phyloP scores from a whole-genome alignment of 2,113 vertebrate genomes.

The Sebastes schlegelii region DNA sequence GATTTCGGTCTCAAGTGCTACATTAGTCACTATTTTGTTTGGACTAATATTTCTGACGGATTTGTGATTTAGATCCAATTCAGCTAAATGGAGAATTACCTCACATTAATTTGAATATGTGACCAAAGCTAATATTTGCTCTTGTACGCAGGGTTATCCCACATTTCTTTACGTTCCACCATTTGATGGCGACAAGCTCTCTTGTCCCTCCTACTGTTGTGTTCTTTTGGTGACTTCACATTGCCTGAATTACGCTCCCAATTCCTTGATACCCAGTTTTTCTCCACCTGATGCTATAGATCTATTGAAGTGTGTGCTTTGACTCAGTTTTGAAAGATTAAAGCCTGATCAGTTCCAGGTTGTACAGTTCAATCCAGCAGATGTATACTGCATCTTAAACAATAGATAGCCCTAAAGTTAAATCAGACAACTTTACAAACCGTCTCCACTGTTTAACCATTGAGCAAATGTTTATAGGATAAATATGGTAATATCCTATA shows the following conservation, averaged over 20 bases:
- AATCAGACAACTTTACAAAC: not conserved
- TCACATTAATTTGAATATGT: constrained; percentile 2
- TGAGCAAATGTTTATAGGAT: not conserved
- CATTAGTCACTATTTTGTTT: not conserved
- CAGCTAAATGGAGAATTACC: constrained; percentile 4
- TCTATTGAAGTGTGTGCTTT: not conserved
- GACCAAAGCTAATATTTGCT: constrained; percentile 13
- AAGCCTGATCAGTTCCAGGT: not conserved
- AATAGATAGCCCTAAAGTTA: not conserved
- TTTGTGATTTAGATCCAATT: not conserved
- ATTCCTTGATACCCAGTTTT: not conserved
- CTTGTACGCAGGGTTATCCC: not conserved
- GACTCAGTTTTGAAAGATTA: constrained; percentile 3
- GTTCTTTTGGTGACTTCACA: not conserved
- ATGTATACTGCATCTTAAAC: not conserved
- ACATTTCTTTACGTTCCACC: not conserved
- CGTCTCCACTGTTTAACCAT: not conserved
- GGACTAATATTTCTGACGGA: not conserved
- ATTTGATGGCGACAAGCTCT: not conserved
- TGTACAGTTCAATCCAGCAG: not conserved
- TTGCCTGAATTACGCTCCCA: not conserved
- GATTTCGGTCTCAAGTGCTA: constrained; percentile 11
- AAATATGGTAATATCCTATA: no score
- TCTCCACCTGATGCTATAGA: not conserved
- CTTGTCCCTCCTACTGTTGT: not conserved